Evolutionary conservation across 2,797 vertebrate species (phyloP).

Genomic region (Catharus ustulatus): DNA sequence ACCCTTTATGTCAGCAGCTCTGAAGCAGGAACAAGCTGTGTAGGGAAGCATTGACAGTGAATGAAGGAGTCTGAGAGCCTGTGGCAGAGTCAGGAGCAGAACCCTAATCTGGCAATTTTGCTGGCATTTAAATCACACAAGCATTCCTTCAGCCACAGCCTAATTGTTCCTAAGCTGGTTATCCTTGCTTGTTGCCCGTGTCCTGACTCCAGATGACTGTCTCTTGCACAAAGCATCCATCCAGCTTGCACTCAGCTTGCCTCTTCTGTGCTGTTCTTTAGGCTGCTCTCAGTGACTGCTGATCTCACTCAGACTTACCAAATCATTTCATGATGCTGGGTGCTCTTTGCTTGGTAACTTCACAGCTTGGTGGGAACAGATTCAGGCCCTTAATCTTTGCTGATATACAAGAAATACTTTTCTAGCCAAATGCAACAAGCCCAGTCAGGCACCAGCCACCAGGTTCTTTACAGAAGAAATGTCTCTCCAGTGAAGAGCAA

Average conservation of each 20-base stretch:
- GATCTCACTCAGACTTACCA: background rate
- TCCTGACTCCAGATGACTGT: background rate
- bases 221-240: background rate
- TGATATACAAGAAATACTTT: background rate
- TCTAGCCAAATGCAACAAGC: background rate
- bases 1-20: background rate
- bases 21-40: background rate
- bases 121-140: background rate
- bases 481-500: background rate
- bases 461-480: background rate
- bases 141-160: background rate
- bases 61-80: background rate
- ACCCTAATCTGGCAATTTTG: background rate
- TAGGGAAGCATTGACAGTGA: background rate
- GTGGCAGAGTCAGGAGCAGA: background rate
- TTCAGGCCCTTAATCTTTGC: background rate
- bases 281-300: background rate
- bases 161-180: conserved; percentile 18
- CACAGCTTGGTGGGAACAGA: background rate
- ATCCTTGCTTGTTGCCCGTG: background rate
- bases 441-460: background rate
- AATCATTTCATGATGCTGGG: background rate
- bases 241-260: background rate
- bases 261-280: background rate
- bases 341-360: background rate